Evolutionary conservation across 2,113 vertebrate species (phyloP), one percentile per base, ranked within the genome.

Genomic region (Myotis davidii): DNA sequence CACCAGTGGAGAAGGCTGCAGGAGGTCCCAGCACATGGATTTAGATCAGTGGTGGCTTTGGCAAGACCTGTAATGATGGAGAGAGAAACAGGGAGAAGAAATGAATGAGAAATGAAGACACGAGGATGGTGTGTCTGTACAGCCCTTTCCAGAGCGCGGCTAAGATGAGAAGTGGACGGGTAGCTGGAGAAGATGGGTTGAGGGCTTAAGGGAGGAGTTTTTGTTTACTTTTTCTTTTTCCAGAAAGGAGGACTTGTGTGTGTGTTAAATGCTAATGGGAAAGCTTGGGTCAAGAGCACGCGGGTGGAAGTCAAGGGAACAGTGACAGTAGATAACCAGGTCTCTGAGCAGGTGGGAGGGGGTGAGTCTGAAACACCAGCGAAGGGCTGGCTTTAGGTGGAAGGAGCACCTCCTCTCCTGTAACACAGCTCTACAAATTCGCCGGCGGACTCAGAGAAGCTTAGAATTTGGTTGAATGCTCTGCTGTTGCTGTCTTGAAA

Each of bases 61-160:
- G 87, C 65, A 21, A 69, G 50, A 59, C n/a, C 39, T 39, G 13
- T 27, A 3, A 8, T 23, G 70, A 72, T 64, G 23, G 16, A 83
- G 56, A 59, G 37, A n/a, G 18, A 20, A 54, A 14, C 18, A 21
- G n/a, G 12, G 5, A 32, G 25, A 45, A 93, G 56, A 54, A 10
- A 69, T 23, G 50, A 67, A 76, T 9, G 37, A 16, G 64, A 85
- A 82, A 20, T 11, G 59, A 81, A 48, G 27, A n/a, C 27, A n/a
- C 0, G 0, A 29, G 34, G 67, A 16, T 13, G 29, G 52, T 4
- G 2, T 13, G 42, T 70, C 70, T 27, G 1, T 34, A 25, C 6
- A 45, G 50, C 72, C 9, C 37, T 59, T 29, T 59, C 61, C 20
- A 29, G 87, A 50, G 37, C 0, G 3, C 0, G 5, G 27, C 48